A percentile compares a stretch with the other conserved stretches of the same genome.
phyloP scores from a whole-genome alignment of 2,888 invertebrate species.

The Saturnia pavonia region DNA sequence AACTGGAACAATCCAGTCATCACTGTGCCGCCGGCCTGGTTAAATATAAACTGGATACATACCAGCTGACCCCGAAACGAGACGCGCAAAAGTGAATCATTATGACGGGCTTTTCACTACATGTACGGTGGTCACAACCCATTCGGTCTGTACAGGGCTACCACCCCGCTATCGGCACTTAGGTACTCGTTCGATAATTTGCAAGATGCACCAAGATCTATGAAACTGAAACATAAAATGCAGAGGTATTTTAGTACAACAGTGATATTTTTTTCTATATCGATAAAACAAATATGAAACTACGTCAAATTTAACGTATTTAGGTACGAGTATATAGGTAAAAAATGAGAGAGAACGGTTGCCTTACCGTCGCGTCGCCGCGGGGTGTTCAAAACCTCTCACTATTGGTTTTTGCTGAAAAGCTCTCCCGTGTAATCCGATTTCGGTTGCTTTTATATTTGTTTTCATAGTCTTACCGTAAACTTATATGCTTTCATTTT shows the following conservation, averaged over 20 bases:
- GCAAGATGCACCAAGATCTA: too few relatives aligned
- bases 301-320: background rate
- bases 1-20: too few relatives aligned
- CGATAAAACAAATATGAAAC: background rate
- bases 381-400: conserved; percentile 15
- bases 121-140: too few relatives aligned
- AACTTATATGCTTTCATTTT: conserved; percentile 43
- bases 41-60: too few relatives aligned
- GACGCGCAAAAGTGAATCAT: too few relatives aligned
- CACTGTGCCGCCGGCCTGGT: too few relatives aligned
- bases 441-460: conserved; percentile 46
- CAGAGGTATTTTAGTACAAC: background rate
- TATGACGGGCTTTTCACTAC: too few relatives aligned
- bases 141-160: too few relatives aligned
- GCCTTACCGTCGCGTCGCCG: conserved; percentile 10
- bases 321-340: background rate
- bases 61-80: too few relatives aligned
- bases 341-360: conserved; percentile 11
- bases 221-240: too few relatives aligned
- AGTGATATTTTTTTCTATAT: background rate
- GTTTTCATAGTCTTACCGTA: conserved; percentile 43
- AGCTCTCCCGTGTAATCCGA: conserved; percentile 49
- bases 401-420: conserved; percentile 45
- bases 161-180: too few relatives aligned
- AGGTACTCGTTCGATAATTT: too few relatives aligned